These are phyloP conservation scores for Dermolepida albohirtum DNA, from an alignment of 2,888 invertebrate species.

Conservation along the genomic window DNA sequence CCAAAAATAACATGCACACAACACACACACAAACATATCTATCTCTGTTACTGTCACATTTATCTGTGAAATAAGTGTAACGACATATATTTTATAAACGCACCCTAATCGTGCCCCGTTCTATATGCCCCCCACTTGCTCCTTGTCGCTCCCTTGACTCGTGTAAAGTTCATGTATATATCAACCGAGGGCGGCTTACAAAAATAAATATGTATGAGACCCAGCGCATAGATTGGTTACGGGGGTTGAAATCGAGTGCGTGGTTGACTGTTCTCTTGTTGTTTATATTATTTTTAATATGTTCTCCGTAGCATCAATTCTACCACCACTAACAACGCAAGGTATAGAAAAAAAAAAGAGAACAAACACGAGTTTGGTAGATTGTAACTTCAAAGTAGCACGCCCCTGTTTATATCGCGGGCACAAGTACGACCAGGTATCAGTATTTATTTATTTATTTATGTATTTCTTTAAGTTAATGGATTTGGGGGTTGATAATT, in stretches of 20 bases:
- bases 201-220: constrained; percentile 52
- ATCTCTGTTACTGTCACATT: constrained; percentile 34
- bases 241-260: constrained; percentile 48
- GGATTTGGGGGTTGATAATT: constrained; percentile 24
- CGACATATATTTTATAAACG: constrained; percentile 38
- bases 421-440: constrained; percentile 36
- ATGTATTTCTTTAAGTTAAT: constrained; percentile 27
- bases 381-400: constrained; percentile 24
- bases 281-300: constrained; percentile 39
- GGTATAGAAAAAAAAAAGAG: too few species aligned
- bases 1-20: constrained; percentile 3
- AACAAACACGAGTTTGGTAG: background rate
- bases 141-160: constrained; percentile 39
- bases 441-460: constrained; percentile 30
- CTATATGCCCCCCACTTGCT: background rate
- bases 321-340: too few species aligned
- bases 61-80: constrained; percentile 42
- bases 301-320: constrained; percentile 4
- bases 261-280: constrained; percentile 26
- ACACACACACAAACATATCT: constrained; percentile 10
- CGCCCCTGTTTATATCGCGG: constrained; percentile 11
- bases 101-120: constrained; percentile 43
- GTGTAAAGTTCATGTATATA: constrained; percentile 50
- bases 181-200: constrained; percentile 51
- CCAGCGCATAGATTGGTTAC: constrained; percentile 47